Base-by-base conservation (phyloP, 2,113 vertebrate species). In the zebrafish (Danio rerio) region DNA sequence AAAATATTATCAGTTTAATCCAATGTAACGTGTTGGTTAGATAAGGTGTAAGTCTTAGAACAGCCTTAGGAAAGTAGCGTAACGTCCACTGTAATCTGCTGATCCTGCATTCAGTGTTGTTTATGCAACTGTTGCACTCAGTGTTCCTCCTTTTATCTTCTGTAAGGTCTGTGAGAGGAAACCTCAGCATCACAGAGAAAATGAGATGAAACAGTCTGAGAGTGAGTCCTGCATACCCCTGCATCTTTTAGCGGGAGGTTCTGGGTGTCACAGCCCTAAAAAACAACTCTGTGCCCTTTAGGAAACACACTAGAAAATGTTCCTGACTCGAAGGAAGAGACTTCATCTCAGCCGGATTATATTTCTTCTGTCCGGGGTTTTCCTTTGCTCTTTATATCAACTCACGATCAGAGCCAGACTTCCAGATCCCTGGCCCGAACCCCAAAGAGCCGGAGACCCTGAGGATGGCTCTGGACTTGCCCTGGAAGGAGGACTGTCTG, bases 311-410 rank as follows among this genome's bases (percentile, higher is more conserved):
- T 80, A 74, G 68, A 92, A 84, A 82, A 97, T 96, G 96, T 88
- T 90, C 90, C 91, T 93, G 62, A 90, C 90, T 71, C 84, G 88
- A 86, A 94, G 94, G 78, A 95, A 94, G 83, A 87, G 93, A 81
- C 94, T 96, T 83, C 94, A 88, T 1, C 86, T 93, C 90, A 95
- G 92, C 75, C 83, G 95, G 81, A 87, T 98, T 45, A 72, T 98
- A 61, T 96, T 99, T 87, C 90, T 98, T 9, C 83, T 98, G 59
- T 92, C 93, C 31, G 86, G 90, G 12, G 81, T 98, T 87, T 87
- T 96, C 86, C 81, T 96, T 7, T 93, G 95, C 50, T 95, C 93
- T 31, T 81, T 95, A 77, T 98, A 94, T 81, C 97, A 96, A 86
- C 81, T 95, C 88, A 95, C 89, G 86, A 93, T 89, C 82, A 94